phyloP scores from a whole-genome alignment of 2,888 invertebrate genomes.

The Aleiodes testaceus region DNA sequence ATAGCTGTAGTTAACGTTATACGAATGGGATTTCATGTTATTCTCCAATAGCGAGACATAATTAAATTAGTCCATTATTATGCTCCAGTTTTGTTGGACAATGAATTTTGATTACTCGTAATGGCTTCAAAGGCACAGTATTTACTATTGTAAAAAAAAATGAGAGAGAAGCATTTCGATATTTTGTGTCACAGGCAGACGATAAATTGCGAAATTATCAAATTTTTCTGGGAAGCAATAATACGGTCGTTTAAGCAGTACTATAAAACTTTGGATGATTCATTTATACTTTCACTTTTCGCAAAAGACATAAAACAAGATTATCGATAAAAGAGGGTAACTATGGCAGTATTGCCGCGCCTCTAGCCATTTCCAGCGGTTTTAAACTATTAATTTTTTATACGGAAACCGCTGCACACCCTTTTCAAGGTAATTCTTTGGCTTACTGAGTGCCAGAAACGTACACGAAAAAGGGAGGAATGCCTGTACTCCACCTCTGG shows the following conservation, averaged over 20 bases:
- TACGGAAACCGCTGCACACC: constrained; percentile 11
- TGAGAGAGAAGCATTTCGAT: no score
- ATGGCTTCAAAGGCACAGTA: no score
- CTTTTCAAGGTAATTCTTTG: constrained; percentile 12
- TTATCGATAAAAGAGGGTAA: constrained; percentile 18
- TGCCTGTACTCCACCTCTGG: constrained; percentile 28
- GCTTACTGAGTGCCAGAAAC: background rate
- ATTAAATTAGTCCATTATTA: no score
- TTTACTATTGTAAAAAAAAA: no score
- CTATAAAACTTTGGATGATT: constrained; percentile 1
- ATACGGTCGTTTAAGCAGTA: constrained; percentile 21
- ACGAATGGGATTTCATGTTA: no score
- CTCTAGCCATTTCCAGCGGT: background rate
- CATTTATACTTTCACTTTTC: constrained; percentile 28
- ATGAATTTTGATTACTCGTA: no score
- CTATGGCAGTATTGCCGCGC: constrained; percentile 17
- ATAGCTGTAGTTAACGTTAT: no score
- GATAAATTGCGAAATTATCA: constrained; percentile 23
- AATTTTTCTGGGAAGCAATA: constrained; percentile 28
- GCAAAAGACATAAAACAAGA: constrained; percentile 19
- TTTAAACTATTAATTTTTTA: constrained; percentile 34
- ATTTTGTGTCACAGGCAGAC: background rate
- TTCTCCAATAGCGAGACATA: no score
- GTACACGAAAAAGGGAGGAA: constrained; percentile 1
- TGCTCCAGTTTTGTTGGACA: no score